phyloP scores from a whole-genome alignment of 1,140 invertebrate species.

The Berghia stephanieae region DNA sequence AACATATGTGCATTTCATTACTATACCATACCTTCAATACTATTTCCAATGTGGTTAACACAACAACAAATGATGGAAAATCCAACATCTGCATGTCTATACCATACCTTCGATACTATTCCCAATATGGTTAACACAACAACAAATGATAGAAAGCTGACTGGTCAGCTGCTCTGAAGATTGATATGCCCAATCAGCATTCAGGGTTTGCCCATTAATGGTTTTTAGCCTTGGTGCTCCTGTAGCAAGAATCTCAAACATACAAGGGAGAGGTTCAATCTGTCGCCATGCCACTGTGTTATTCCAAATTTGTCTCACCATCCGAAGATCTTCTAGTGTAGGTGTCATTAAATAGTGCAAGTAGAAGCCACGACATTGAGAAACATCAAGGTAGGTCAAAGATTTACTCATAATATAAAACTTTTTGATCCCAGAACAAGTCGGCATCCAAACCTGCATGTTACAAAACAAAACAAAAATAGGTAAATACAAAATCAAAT shows the following conservation, averaged over 20 bases:
- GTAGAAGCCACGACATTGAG: constrained; percentile 22
- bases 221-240: constrained; percentile 19
- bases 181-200: not conserved
- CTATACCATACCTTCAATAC: constrained; percentile 31
- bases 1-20: constrained; percentile 3
- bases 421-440: no score
- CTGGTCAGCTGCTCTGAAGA: constrained; percentile 13
- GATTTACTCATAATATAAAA: no score
- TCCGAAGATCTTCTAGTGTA: constrained; percentile 12
- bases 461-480: no score
- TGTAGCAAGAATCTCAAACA: constrained; percentile 18
- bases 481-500: no score
- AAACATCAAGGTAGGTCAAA: constrained; percentile 22
- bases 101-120: no score
- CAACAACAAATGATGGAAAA: constrained; percentile 23
- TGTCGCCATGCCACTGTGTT: not conserved
- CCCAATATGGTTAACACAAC: constrained; percentile 17
- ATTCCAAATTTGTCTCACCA: not conserved
- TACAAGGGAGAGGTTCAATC: constrained; percentile 16
- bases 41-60: constrained; percentile 3
- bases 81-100: no score
- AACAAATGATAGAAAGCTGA: constrained; percentile 14
- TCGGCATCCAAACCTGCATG: constrained; percentile 26
- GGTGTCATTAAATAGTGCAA: constrained; percentile 18
- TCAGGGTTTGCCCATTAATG: constrained; percentile 14